Base-by-base conservation (phyloP, 2,888 invertebrate species). In the Melinopterus prodromus region DNA sequence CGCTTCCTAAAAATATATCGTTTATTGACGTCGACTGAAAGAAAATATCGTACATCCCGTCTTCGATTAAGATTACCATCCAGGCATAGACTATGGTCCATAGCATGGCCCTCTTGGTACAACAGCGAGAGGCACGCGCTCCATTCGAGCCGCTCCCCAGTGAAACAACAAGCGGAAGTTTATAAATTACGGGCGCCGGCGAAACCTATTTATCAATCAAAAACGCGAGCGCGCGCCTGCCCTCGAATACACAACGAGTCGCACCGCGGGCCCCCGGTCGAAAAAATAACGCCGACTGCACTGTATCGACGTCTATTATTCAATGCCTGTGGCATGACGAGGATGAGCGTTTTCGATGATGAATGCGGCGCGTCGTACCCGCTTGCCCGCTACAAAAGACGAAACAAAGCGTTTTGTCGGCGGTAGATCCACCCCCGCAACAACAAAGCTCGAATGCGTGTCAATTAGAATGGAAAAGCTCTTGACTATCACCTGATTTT, bases 171-270 rank as follows among this genome's bases (percentile, higher is more conserved):
- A 74, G 37, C 74, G 74, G 74, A 74, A 74, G 74, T 74, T 74
- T 74, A 74, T 74, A 74, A 74, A 74, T 74, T 74, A 74, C 74
- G 74, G 37, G 74, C n/a, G 35, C 36, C 36, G 74, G 36, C 74
- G 74, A 74, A 74, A 74, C 74, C 74, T 74, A 74, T 74, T 74
- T 74, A 74, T 74, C 74, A 74, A 74, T 74, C 74, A 74, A 74
- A 74, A 74, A 37, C 74, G 74, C 74, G 74, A 74, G 37, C 37
- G 74, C 35, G 15, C 74, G 74, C 36, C 35, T 53, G 53, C 53
- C 53, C 53, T 53, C 74, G 74, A 74, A 74, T 35, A 74, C 36
- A 35, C 36, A 37, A 74, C 37, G 74, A 37, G 36, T 74, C 74
- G 74, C 74, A 12, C 36, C n/a, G 74, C 35, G 37, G 37, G 26